Conservation (phyloP, 2,113 vertebrate genomes). For the Chunga burmeisteri region DNA sequence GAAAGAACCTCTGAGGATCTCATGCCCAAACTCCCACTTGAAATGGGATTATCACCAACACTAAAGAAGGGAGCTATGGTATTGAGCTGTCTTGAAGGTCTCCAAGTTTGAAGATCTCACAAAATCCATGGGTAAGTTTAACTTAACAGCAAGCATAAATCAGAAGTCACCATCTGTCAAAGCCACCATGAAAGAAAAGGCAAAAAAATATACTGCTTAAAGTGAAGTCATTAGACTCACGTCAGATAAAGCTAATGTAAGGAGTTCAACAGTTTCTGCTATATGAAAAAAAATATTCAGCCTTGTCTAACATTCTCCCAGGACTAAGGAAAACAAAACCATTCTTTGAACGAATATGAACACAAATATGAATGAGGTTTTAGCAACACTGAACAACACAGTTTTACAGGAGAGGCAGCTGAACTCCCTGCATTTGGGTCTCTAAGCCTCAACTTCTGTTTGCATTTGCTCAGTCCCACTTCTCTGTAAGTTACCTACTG, state of each 20-base stretch:
- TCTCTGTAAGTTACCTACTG: constrained; percentile 81
- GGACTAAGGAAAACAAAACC: background rate
- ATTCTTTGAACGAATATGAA: background rate
- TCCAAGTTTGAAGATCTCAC: background rate
- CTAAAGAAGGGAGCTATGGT: background rate
- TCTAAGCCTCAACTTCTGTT: background rate
- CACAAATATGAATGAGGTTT: background rate
- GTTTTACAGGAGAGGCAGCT: background rate
- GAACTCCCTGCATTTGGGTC: background rate
- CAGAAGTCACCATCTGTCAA: background rate
- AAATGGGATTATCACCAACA: background rate
- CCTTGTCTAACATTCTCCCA: background rate
- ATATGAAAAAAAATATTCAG: background rate
- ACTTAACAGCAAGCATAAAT: background rate
- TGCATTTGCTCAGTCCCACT: background rate
- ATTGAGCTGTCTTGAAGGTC: background rate
- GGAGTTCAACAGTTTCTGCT: background rate
- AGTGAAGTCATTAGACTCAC: background rate
- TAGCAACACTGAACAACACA: background rate
- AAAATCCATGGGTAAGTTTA: background rate
- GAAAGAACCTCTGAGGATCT: background rate
- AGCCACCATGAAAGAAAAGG: background rate
- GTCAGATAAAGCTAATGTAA: background rate
- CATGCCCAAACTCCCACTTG: background rate
- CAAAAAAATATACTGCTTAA: background rate